Evolutionary conservation across 37 sponge, comb jelly and placozoan species (phyloP).

Genomic region (Diacarnus erythraeanus): DNA sequence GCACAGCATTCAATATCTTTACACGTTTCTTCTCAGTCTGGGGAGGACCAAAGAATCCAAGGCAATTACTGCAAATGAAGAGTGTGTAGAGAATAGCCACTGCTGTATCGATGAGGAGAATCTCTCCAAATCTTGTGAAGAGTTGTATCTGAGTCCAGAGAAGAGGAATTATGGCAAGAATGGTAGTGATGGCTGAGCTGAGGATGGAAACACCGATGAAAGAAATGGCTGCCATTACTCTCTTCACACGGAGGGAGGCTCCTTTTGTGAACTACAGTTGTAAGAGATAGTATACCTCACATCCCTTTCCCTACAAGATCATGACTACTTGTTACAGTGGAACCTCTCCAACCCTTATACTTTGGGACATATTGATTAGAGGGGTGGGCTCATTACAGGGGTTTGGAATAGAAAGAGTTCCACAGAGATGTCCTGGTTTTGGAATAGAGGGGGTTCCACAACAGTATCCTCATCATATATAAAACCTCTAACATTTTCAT

Average conservation of each 20-base stretch:
- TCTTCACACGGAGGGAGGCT: constrained; percentile 39
- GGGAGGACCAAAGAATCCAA: constrained; percentile 31
- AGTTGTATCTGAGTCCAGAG: constrained; percentile 64
- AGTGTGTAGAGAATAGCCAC: constrained; percentile 71
- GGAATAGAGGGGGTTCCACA: too few relatives aligned
- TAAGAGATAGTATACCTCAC: too few relatives aligned
- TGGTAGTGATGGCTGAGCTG: constrained; percentile 85
- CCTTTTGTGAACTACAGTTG: constrained; percentile 18
- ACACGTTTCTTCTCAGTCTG: neutral
- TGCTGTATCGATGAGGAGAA: constrained; percentile 69
- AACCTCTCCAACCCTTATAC: too few relatives aligned
- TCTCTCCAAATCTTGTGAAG: constrained; percentile 78
- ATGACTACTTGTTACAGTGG: too few relatives aligned
- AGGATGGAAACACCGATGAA: constrained; percentile 82
- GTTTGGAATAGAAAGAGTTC: too few relatives aligned
- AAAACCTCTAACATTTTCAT: too few relatives aligned
- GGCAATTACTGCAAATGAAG: constrained; percentile 45
- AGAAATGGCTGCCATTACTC: constrained; percentile 56
- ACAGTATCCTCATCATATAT: too few relatives aligned
- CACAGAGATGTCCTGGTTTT: too few relatives aligned
- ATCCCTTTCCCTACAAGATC: too few relatives aligned
- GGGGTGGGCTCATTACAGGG: too few relatives aligned
- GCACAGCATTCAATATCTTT: constrained; percentile 6
- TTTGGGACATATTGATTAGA: too few relatives aligned
- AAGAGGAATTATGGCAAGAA: constrained; percentile 77